Base-by-base conservation (phyloP, 2,113 vertebrate species). In the Elaphurus davidianus region DNA sequence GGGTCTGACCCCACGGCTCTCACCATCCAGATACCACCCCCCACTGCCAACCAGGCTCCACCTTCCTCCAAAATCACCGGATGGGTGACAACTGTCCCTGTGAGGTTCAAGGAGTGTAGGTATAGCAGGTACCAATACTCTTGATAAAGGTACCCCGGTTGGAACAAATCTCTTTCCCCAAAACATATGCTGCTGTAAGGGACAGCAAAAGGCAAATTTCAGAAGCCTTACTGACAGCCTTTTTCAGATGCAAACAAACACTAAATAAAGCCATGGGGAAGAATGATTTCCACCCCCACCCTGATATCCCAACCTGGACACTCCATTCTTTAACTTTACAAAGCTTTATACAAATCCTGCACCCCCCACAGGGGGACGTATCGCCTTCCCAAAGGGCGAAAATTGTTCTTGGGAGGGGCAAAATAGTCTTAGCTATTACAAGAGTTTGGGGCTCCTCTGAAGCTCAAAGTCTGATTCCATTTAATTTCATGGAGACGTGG, bases 301-400 rank as follows among this genome's bases (percentile, higher is more conserved):
- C 60, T 16, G 28, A 90, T 52, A 74, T 15, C n/a, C 67, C 83
- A 50, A 43, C 16, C 43, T 6, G 3, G 28, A 88, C 33, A 21
- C 27, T 36, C 25, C 55, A 55, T 54, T 36, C 71, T 10, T 40
- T 21, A 28, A n/a, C 54, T 33, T 55, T 14, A 40, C 47, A 40
- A 67, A 85, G 52, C 19, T 86, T 91, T 85, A 2, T 14, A 5
- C 2, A 85, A 91, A 85, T 36, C 87, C 54, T 79, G 6, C 4
- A 23, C 55, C 50, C 79, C 76, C 59, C 1, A 1, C 0, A 2
- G 33, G 4, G 78, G 1, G 2, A 9, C 0, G 14, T 9, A 43
- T 47, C 9, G 1, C 25, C 27, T 50, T 5, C 54, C 54, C 57
- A 55, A 55, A 12, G 43, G n/a, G 14, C 0, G 0, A 74, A 57